Conservation (phyloP, 2,797 vertebrate genomes). For the Geotrypetes seraphini region DNA sequence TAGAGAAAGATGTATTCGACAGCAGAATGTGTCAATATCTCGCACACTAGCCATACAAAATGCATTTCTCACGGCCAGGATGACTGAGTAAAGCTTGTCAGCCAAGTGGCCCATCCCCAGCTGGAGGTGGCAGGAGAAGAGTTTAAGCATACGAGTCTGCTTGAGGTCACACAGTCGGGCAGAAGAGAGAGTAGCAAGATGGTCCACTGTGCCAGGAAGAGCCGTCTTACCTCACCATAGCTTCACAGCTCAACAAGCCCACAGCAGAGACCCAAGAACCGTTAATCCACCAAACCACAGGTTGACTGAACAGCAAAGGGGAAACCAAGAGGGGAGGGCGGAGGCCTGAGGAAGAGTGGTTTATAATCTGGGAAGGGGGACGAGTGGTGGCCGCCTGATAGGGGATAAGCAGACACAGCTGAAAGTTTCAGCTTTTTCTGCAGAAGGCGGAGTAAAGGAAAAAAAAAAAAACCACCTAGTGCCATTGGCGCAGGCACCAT, state of each 20-base stretch:
- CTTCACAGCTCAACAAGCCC: constrained; percentile 39
- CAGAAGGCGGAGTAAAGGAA: not conserved
- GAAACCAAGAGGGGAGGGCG: too few species aligned
- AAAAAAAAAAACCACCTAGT: not conserved
- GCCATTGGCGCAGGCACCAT: too few species aligned
- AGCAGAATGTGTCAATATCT: too few species aligned
- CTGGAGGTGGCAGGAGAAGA: not conserved
- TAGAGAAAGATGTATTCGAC: too few species aligned
- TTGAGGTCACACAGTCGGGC: too few species aligned
- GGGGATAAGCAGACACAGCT: constrained; percentile 34
- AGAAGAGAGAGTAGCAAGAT: constrained; percentile 4
- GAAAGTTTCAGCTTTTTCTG: constrained; percentile 30
- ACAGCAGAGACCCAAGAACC: constrained; percentile 14
- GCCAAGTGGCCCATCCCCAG: not conserved
- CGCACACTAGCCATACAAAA: too few species aligned
- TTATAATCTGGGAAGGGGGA: constrained; percentile 53
- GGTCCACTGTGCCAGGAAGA: constrained; percentile 7
- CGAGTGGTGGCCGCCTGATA: constrained; percentile 46
- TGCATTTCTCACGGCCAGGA: too few species aligned
- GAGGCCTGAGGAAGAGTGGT: too few species aligned
- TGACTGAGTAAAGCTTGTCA: too few species aligned
- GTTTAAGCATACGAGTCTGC: not conserved
- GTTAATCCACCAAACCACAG: constrained; percentile 51
- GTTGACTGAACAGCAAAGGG: constrained; percentile 39
- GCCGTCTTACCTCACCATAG: constrained; percentile 69